A percentile compares a stretch with the other conserved stretches of the same genome.
Conservation (phyloP, 2,888 invertebrate genomes). For the Ptychoptera albimana region DNA sequence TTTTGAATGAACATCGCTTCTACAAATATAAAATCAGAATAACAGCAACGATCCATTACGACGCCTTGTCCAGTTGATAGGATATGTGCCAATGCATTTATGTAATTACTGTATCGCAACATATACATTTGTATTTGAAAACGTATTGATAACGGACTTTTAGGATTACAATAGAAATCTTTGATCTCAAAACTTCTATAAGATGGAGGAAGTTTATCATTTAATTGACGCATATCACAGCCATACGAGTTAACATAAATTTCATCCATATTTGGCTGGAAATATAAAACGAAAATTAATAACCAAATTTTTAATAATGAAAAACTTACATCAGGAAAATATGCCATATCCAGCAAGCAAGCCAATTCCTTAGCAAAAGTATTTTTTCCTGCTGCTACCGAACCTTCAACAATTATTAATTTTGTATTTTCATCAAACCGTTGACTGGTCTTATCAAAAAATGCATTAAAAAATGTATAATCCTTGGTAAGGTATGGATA, state of each 20-base stretch:
- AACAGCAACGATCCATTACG: slow-evolving; percentile 67
- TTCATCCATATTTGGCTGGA: slow-evolving; percentile 49
- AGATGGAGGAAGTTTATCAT: slow-evolving; percentile 49
- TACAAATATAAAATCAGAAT: slow-evolving; percentile 71
- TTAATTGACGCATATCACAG: slow-evolving; percentile 59
- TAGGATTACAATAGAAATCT: slow-evolving; percentile 57
- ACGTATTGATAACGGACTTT: slow-evolving; percentile 41
- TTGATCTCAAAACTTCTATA: slow-evolving; percentile 57
- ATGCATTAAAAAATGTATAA: slow-evolving; percentile 30
- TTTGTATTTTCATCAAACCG: slow-evolving; percentile 66
- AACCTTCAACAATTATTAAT: slow-evolving; percentile 82
- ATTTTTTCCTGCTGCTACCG: slow-evolving; percentile 67
- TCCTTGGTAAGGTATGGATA: slow-evolving; percentile 58
- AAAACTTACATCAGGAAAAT: slow-evolving; percentile 40
- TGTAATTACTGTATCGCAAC: slow-evolving; percentile 49
- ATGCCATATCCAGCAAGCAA: slow-evolving; percentile 69
- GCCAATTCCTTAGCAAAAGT: slow-evolving; percentile 70
- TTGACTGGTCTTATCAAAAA: slow-evolving; percentile 43
- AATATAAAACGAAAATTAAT: slow-evolving; percentile 17
- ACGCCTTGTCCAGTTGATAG: slow-evolving; percentile 91
- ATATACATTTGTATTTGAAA: slow-evolving; percentile 60
- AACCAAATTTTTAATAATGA: background rate
- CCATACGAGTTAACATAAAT: slow-evolving; percentile 61
- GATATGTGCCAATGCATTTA: slow-evolving; percentile 74
- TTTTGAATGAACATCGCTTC: slow-evolving; percentile 65